Base-by-base conservation (phyloP, 2,888 invertebrate species). In the Chesias legatella region DNA sequence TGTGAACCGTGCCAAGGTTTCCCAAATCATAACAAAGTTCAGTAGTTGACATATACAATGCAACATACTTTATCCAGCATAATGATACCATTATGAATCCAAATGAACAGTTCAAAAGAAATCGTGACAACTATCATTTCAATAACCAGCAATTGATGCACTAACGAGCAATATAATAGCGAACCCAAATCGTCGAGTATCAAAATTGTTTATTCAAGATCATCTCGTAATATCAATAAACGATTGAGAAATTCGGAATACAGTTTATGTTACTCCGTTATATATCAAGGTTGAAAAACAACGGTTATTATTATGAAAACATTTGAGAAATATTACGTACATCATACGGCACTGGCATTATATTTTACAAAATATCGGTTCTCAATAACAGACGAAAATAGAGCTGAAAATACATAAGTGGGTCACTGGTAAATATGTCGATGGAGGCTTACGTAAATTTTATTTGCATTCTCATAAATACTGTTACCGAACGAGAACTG, bases 261-360 rank as follows among this genome's bases (percentile, higher is more conserved):
- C 46, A 48, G 49, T 53, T 42, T 59, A 44, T 33, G 57, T 50
- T 64, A 60, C 48, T 47, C 52, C 39, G 50, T 73, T 71, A 60
- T 61, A 54, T 76, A 74, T 70, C 84, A 84, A 83, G 84, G 83
- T 56, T 73, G 51, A 57, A 56, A 58, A 72, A 78, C 75, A 80
- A 79, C 77, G 67, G 69, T 61, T 67, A 70, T 67, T 72, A 73
- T 79, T 75, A 68, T 61, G 62, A 66, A 63, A 73, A 70, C 70
- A 73, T 68, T 75, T 69, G 53, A 60, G 53, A 68, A 61, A 65
- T 66, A 60, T 49, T 44, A 48, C 36, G 29, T 53, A 47, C 37
- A 63, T 57, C 56, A 48, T 56, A 56, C 57, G 62, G 54, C 44
- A 57, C 49, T 48, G 51, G 49, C 21, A 46, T 44, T 27, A 53